A percentile compares a stretch with the other conserved stretches of the same genome.
phyloP scores from a whole-genome alignment of 1,140 invertebrate genomes.

The Chrysoperla carnea region DNA sequence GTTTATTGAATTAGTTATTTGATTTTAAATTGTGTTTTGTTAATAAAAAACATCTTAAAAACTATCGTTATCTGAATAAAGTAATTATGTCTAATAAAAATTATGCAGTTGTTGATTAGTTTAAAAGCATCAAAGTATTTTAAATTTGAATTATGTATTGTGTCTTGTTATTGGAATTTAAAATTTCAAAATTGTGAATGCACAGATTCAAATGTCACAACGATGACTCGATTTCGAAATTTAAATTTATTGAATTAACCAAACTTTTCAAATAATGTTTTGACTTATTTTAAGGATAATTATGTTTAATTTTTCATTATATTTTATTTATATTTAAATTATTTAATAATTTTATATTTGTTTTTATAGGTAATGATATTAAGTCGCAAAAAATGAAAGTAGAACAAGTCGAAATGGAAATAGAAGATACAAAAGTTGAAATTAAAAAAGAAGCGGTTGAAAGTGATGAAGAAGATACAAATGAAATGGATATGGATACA shows the following conservation, averaged over 20 bases:
- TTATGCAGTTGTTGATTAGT: no score
- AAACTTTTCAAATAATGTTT: slow-evolving; percentile 9
- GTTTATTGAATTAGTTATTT: slow-evolving; percentile 19
- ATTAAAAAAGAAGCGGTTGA: slow-evolving; percentile 43
- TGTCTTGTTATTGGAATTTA: slow-evolving; percentile 13
- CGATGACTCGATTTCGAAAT: slow-evolving; percentile 12
- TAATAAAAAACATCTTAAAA: no score
- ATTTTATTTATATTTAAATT: no score
- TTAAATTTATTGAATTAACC: slow-evolving; percentile 20
- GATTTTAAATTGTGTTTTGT: neutral
- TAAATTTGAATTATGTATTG: no score
- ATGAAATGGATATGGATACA: slow-evolving; percentile 38
- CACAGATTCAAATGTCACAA: slow-evolving; percentile 21
- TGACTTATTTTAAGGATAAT: neutral
- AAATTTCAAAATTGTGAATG: slow-evolving; percentile 31
- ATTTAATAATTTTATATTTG: no score
- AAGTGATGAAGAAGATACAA: slow-evolving; percentile 28
- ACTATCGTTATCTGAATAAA: no score
- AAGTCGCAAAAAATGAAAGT: no score
- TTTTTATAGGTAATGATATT: no score
- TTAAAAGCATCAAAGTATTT: no score
- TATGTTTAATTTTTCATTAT: no score
- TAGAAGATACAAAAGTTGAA: slow-evolving; percentile 9
- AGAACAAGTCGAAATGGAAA: neutral
- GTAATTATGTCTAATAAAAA: no score